Percentiles rank a stretch among this genome's conserved stretches.
Evolutionary conservation across 1,140 invertebrate species (phyloP).

Genomic region (Eriocheir sinensis): DNA sequence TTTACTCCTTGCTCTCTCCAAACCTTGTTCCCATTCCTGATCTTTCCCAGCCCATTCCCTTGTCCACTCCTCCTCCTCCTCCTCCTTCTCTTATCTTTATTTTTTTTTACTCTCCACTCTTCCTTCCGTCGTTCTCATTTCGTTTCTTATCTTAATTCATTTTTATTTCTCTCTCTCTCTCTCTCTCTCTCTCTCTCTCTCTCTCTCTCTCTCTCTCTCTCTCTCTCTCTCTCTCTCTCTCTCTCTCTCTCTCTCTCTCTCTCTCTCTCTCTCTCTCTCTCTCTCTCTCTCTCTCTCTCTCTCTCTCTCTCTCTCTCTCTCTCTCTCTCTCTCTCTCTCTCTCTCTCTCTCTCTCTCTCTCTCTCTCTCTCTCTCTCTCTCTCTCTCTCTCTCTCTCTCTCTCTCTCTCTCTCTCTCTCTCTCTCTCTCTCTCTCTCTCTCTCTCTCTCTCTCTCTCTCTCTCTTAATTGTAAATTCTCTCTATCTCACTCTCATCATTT

Average conservation of each 20-base stretch:
- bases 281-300: conserved; percentile 25
- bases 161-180: neutral
- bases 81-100: neutral
- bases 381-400: neutral
- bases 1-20: neutral
- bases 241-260: neutral
- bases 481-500: neutral
- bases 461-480: neutral
- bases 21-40: neutral
- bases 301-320: neutral
- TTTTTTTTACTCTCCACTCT: neutral
- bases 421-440: neutral
- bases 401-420: conserved; percentile 18
- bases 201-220: neutral
- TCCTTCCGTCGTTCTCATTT: neutral
- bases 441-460: neutral
- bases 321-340: conserved; percentile 24
- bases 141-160: neutral
- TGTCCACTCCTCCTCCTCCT: neutral
- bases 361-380: conserved; percentile 16
- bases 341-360: conserved; percentile 6
- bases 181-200: neutral
- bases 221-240: conserved; percentile 25
- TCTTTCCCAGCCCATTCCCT: neutral
- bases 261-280: neutral